These are phyloP conservation scores for Characodon lateralis DNA, from an alignment of 2,797 vertebrate genomes.

Conservation along the genomic window DNA sequence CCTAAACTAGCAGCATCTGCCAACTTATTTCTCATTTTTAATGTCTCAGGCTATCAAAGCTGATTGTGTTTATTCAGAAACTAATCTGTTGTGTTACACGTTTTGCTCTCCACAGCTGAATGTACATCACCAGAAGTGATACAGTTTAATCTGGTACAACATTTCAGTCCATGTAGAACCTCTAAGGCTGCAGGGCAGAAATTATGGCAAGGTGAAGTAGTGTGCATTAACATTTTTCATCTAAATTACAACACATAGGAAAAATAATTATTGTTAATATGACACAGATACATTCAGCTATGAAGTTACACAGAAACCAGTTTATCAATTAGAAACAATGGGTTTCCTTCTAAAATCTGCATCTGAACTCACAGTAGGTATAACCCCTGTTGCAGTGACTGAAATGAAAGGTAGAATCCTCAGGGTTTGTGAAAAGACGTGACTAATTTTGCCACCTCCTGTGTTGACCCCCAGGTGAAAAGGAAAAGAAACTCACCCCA, in stretches of 20 bases:
- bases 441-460: neutral
- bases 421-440: neutral
- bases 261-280: too few species aligned
- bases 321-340: neutral
- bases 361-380: neutral
- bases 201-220: neutral
- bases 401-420: neutral
- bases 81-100: neutral
- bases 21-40: neutral
- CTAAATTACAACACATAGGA: neutral
- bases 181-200: neutral
- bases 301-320: neutral
- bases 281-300: neutral
- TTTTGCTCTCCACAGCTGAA: neutral
- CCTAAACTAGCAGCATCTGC: neutral
- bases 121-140: too few species aligned
- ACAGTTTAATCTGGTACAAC: neutral
- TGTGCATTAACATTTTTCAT: neutral
- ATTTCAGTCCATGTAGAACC: too few species aligned
- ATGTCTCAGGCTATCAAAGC: neutral
- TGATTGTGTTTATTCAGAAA: neutral
- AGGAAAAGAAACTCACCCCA: constrained; percentile 65
- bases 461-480: neutral
- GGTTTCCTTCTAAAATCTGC: neutral
- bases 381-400: neutral